These are phyloP conservation scores for Drosophila repleta DNA, from an alignment of 1,140 invertebrate species.

Conservation along the genomic window DNA sequence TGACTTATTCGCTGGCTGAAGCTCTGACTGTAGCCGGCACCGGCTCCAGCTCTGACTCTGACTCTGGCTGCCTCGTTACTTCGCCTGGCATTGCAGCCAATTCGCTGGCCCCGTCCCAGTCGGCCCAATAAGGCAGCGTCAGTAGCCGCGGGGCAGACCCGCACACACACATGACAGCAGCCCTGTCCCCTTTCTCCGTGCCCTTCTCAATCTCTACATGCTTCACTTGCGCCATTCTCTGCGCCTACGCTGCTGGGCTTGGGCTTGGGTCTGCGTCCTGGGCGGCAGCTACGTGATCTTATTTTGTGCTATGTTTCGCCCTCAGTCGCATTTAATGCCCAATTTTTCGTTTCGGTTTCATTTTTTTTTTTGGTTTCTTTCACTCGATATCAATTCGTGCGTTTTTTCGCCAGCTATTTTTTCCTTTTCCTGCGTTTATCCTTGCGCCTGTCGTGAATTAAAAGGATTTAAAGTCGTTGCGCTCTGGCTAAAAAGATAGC, in stretches of 20 bases:
- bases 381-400: slow-evolving; percentile 70
- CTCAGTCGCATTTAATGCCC: slow-evolving; percentile 60
- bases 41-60: slow-evolving; percentile 8
- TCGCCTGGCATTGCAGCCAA: slow-evolving; percentile 48
- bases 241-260: slow-evolving; percentile 54
- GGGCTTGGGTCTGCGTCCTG: slow-evolving; percentile 33
- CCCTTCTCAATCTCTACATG: slow-evolving; percentile 42
- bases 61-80: slow-evolving; percentile 53
- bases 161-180: slow-evolving; percentile 29
- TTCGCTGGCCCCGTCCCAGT: slow-evolving; percentile 28
- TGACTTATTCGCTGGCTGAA: slow-evolving; percentile 54
- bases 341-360: slow-evolving; percentile 54
- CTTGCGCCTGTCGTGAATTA: slow-evolving; percentile 78
- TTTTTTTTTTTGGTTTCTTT: slow-evolving; percentile 25
- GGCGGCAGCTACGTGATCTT: slow-evolving; percentile 76
- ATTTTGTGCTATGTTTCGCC: slow-evolving; percentile 60
- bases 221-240: slow-evolving; percentile 73
- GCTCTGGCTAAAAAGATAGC: slow-evolving; percentile 67
- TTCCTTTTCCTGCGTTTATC: slow-evolving; percentile 42
- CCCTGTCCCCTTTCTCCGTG: neutral
- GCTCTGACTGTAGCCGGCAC: slow-evolving; percentile 9
- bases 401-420: slow-evolving; percentile 28
- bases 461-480: slow-evolving; percentile 76
- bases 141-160: slow-evolving; percentile 48
- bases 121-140: slow-evolving; percentile 34